Evolutionary conservation across 2,113 vertebrate genomes (phyloP).

Genomic region (Dascyllus trimaculatus): DNA sequence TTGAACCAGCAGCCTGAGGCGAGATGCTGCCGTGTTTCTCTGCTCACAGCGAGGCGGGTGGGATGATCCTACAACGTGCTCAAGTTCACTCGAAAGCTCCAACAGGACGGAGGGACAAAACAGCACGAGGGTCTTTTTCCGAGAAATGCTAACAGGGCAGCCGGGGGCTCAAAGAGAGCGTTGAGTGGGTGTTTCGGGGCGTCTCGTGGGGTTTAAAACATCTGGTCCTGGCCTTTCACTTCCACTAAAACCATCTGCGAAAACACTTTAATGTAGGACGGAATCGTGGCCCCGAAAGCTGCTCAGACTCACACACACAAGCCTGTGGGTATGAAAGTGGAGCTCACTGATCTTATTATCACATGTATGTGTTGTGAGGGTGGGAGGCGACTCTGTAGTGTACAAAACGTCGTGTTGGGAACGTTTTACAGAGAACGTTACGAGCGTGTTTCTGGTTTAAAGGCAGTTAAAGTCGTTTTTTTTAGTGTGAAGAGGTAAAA

Average conservation of each 20-base stretch:
- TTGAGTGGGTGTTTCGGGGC: conserved; percentile 24
- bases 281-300: conserved; percentile 16
- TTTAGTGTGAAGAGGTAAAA: background rate
- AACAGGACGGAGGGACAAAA: conserved; percentile 15
- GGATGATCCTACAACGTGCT: background rate
- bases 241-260: conserved; percentile 71
- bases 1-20: conserved; percentile 15
- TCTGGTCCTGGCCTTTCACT: conserved; percentile 63
- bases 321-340: conserved; percentile 23
- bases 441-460: background rate
- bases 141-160: conserved; percentile 26
- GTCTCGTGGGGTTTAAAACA: conserved; percentile 67
- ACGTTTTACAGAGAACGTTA: conserved; percentile 17
- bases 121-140: conserved; percentile 26
- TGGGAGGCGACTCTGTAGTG: background rate
- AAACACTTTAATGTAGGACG: conserved; percentile 64
- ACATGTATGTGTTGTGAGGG: background rate
- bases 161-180: background rate
- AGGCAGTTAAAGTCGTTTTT: background rate
- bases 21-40: background rate
- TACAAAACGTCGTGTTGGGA: background rate
- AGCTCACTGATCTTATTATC: conserved; percentile 32
- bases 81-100: conserved; percentile 8
- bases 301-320: conserved; percentile 5
- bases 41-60: background rate